Evolutionary conservation across 2,797 vertebrate genomes (phyloP).

Genomic region (Neoniphon sammara): DNA sequence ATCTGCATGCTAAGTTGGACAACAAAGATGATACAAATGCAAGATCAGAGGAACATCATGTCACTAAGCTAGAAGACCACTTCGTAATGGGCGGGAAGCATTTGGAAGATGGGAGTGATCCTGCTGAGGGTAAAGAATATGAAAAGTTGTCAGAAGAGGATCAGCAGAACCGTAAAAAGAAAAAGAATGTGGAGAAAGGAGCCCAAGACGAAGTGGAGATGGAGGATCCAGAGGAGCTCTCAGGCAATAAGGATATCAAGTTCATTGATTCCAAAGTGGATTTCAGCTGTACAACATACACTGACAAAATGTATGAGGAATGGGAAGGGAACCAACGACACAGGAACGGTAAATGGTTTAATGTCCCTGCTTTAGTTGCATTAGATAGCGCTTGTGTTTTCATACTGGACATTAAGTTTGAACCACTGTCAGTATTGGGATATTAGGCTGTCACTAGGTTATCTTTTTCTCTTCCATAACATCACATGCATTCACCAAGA

Average conservation of each 20-base stretch:
- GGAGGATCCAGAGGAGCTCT: constrained; percentile 37
- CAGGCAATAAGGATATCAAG: constrained; percentile 52
- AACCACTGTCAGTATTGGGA: background rate
- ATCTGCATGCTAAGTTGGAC: background rate
- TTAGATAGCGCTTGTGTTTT: no score
- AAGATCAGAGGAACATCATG: background rate
- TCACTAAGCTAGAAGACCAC: background rate
- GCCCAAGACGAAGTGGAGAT: background rate
- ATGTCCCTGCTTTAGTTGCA: background rate
- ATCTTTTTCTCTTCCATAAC: background rate
- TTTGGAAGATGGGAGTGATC: background rate
- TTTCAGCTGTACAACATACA: constrained; percentile 2
- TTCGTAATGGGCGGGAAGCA: background rate
- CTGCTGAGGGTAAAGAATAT: background rate
- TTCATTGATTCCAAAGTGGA: constrained; percentile 63
- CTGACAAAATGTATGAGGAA: constrained; percentile 12
- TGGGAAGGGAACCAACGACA: constrained; percentile 59
- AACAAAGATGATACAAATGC: background rate
- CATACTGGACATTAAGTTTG: no score
- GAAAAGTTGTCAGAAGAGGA: background rate
- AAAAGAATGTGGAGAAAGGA: background rate
- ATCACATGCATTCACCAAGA: no score
- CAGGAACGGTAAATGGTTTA: constrained; percentile 43
- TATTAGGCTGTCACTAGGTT: background rate
- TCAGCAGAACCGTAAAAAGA: background rate